A percentile compares a stretch with the other conserved stretches of the same genome.
phyloP scores from a whole-genome alignment of 2,113 vertebrate genomes.

The Xenopus borealis region DNA sequence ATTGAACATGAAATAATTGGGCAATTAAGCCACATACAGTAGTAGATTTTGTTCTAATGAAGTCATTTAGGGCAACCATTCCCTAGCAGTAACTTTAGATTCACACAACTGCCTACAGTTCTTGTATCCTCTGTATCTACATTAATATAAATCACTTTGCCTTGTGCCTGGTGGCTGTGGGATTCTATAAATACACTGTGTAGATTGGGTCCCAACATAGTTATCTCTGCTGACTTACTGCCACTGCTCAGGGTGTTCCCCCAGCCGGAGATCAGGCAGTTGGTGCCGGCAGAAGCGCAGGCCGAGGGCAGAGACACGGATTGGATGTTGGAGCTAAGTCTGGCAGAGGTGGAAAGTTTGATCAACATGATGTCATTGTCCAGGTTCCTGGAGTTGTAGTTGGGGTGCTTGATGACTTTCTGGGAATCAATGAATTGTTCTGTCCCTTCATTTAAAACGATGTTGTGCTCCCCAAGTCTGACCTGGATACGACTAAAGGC shows the following conservation, averaged over 20 bases:
- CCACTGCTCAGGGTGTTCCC: slow-evolving; percentile 62
- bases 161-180: too few species aligned
- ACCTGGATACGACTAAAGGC: neutral
- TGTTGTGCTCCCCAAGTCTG: slow-evolving; percentile 33
- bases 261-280: slow-evolving; percentile 67
- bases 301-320: slow-evolving; percentile 61
- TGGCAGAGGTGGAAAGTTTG: slow-evolving; percentile 56
- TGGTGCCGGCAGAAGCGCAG: slow-evolving; percentile 58
- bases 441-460: slow-evolving; percentile 55
- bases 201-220: too few species aligned
- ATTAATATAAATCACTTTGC: too few species aligned
- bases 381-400: slow-evolving; percentile 54
- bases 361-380: slow-evolving; percentile 79
- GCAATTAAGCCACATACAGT: too few species aligned
- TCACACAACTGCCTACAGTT: too few species aligned
- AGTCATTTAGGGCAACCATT: too few species aligned
- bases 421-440: slow-evolving; percentile 67
- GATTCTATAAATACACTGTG: too few species aligned
- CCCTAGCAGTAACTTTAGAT: too few species aligned
- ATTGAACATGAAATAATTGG: too few species aligned
- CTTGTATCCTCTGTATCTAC: too few species aligned
- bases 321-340: neutral
- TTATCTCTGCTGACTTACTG: slow-evolving; percentile 44
- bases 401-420: slow-evolving; percentile 59
- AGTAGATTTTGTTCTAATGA: too few species aligned